Conservation (phyloP, 2,888 invertebrate species). For the Erebia palarica region DNA sequence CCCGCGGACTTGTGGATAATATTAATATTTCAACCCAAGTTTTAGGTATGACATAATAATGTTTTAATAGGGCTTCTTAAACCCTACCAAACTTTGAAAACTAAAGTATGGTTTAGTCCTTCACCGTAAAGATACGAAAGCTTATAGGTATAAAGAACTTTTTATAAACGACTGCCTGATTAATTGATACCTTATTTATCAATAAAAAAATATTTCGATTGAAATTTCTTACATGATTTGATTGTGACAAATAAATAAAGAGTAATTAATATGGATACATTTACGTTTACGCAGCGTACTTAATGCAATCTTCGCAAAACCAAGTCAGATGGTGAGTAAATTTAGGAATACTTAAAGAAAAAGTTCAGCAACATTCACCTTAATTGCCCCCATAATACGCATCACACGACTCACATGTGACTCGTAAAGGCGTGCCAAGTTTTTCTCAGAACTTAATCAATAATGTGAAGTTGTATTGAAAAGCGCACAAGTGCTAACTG, state of each 20-base stretch:
- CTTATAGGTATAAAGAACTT: not conserved
- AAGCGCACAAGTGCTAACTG: constrained; percentile 57
- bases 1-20: constrained; percentile 57
- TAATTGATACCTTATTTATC: too few species aligned
- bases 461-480: constrained; percentile 67
- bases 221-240: too few species aligned
- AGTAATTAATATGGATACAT: not conserved
- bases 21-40: constrained; percentile 67
- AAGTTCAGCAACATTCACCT: constrained; percentile 43
- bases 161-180: too few species aligned
- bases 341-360: constrained; percentile 39
- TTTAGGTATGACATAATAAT: constrained; percentile 55
- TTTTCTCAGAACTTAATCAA: constrained; percentile 70
- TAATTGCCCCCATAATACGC: constrained; percentile 41
- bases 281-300: not conserved
- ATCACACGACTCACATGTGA: constrained; percentile 46
- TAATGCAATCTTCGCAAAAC: not conserved
- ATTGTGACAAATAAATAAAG: not conserved
- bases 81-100: constrained; percentile 15
- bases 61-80: constrained; percentile 48
- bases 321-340: constrained; percentile 4
- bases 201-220: too few species aligned
- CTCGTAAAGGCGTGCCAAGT: constrained; percentile 57
- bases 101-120: constrained; percentile 2
- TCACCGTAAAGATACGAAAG: not conserved